These are phyloP conservation scores for Zaprionus ornatus DNA, from an alignment of 1,140 invertebrate species.

Conservation along the genomic window DNA sequence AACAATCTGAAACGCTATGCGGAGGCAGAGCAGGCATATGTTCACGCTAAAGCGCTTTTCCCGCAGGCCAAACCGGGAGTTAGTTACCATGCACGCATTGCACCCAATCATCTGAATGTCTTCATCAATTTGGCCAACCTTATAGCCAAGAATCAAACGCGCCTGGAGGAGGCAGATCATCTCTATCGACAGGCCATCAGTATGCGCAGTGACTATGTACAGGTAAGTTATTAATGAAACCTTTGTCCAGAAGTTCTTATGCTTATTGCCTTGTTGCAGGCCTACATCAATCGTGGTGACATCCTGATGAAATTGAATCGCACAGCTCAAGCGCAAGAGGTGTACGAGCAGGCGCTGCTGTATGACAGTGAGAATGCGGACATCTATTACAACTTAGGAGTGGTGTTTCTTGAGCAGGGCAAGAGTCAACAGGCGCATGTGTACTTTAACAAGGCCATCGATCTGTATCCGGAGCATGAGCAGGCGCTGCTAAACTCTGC, in stretches of 20 bases:
- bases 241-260: neutral
- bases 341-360: conserved; percentile 95
- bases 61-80: conserved; percentile 96
- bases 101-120: conserved; percentile 97
- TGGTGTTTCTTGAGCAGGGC: conserved; percentile 96
- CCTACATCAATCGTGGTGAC: conserved; percentile 98
- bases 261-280: conserved; percentile 85
- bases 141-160: conserved; percentile 95
- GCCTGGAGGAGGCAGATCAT: conserved; percentile 96
- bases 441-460: conserved; percentile 96
- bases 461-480: conserved; percentile 96
- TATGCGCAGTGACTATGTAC: conserved; percentile 97
- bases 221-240: conserved; percentile 20
- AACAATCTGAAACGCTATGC: conserved; percentile 95
- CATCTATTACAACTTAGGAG: conserved; percentile 98
- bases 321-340: conserved; percentile 96
- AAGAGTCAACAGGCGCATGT: conserved; percentile 95
- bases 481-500: conserved; percentile 98
- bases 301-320: conserved; percentile 97
- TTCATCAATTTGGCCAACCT: conserved; percentile 98
- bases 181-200: conserved; percentile 97
- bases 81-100: conserved; percentile 97
- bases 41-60: conserved; percentile 93
- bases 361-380: conserved; percentile 98
- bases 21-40: conserved; percentile 96